Evolutionary conservation across 23 tunicate genomes (phyloP).

Genomic region (Halocynthia roretzi): DNA sequence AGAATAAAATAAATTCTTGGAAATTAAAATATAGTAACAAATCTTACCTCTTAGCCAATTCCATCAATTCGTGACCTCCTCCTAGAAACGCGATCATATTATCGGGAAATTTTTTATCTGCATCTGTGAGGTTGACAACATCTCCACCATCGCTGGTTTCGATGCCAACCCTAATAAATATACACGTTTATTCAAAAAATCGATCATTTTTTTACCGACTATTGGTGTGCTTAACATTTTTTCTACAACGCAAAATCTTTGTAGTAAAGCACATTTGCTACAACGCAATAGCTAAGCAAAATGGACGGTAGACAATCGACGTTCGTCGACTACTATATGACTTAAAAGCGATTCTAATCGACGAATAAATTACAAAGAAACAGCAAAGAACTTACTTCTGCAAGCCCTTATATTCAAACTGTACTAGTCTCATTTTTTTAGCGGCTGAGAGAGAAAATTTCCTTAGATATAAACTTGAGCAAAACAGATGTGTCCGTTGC

Average conservation of each 20-base stretch:
- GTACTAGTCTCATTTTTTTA: slow-evolving; percentile 30
- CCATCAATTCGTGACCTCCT: slow-evolving; percentile 28
- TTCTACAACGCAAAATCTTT: too few relatives aligned
- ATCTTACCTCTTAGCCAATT: slow-evolving; percentile 35
- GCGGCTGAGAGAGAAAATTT: background rate
- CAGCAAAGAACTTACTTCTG: slow-evolving; percentile 16
- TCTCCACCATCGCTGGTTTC: slow-evolving; percentile 24
- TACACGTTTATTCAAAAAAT: too few relatives aligned
- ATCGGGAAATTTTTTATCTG: slow-evolving; percentile 35
- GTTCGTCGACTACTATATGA: background rate
- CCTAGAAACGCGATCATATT: slow-evolving; percentile 50
- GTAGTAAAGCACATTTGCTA: too few relatives aligned
- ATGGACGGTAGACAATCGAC: background rate
- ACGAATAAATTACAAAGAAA: background rate
- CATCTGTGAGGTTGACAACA: slow-evolving; percentile 39
- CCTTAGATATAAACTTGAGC: background rate
- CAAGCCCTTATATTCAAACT: slow-evolving; percentile 30
- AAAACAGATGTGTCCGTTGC: too few relatives aligned
- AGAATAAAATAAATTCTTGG: background rate
- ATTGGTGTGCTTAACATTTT: too few relatives aligned
- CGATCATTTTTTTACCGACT: too few relatives aligned
- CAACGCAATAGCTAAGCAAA: background rate
- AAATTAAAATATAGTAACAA: background rate
- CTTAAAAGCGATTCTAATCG: background rate
- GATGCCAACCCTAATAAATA: slow-evolving; percentile 28